Evolutionary conservation across 2,797 vertebrate species (phyloP), one percentile per base, ranked within the genome.

Genomic region (Sphenodon punctatus): DNA sequence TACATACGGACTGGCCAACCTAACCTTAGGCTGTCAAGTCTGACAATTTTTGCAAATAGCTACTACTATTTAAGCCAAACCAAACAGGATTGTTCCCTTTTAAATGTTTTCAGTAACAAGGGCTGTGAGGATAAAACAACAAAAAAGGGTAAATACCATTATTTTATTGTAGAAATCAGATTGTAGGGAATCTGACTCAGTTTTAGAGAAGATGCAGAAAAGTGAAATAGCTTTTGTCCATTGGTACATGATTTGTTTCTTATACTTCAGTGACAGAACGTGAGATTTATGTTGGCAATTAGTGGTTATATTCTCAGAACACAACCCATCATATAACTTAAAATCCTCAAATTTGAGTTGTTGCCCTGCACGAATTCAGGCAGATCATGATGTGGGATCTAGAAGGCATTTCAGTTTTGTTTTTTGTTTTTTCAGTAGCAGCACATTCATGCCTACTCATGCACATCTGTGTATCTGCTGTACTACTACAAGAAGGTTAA

Each of bases 1-100:
- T n/a, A n/a, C n/a, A n/a, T n/a, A n/a, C n/a, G n/a, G n/a, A n/a
- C n/a, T n/a, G n/a, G n/a, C n/a, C n/a, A n/a, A n/a, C n/a, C n/a
- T n/a, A n/a, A n/a, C n/a, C 71, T 20, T 70, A 83, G 74, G 77
- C 36, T 2, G 14, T 15, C 36, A 64, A 30, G 64, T 38, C 14
- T 67, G 67, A 43, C 4, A 53, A 59, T 70, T 0, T 0, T 0
- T 25, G 23, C n/a, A n/a, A n/a, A n/a, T n/a, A n/a, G n/a, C n/a
- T n/a, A n/a, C n/a, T n/a, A n/a, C n/a, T n/a, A 30, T 59, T 34
- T 42, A 34, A 34, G 22, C 41, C 23, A 73, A 60, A 74, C 7
- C 27, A 27, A 75, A 69, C 23, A 6, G 67, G 48, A 83, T 77
- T 22, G 39, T 55, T 67, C 27, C 20, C 10, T 77, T 77, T 46